Evolutionary conservation across 2,113 vertebrate species (phyloP).

Genomic region (Vulpes lagopus): DNA sequence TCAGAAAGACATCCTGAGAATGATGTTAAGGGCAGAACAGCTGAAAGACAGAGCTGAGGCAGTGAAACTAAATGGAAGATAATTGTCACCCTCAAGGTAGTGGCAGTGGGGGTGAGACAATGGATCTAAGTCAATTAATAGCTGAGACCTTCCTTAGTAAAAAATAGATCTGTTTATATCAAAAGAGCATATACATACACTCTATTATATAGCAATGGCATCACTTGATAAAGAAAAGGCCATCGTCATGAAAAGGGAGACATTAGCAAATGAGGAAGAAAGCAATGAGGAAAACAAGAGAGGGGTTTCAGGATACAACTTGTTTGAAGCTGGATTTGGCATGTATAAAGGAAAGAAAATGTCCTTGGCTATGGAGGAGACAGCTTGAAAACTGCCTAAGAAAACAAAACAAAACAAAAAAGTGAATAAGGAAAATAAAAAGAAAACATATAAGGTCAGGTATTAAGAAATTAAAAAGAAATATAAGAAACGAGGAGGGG

Average conservation of each 20-base stretch:
- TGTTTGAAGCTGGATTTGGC: constrained; percentile 58
- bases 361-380: constrained; percentile 63
- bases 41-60: not conserved
- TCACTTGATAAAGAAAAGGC: not conserved
- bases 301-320: constrained; percentile 18
- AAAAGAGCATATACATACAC: not conserved
- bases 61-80: not conserved
- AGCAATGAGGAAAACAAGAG: not conserved
- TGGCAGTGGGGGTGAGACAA: not conserved
- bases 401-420: constrained; percentile 78
- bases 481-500: not conserved
- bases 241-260: not conserved
- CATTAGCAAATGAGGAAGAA: not conserved
- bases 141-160: not conserved
- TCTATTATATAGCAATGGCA: not conserved
- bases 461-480: constrained; percentile 60
- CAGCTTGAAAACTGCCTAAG: constrained; percentile 66
- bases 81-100: not conserved
- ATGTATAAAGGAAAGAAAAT: constrained; percentile 72
- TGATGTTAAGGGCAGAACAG: not conserved
- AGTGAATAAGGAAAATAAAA: constrained; percentile 53
- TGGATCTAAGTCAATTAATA: not conserved
- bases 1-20: not conserved
- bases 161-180: not conserved
- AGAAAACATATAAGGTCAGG: constrained; percentile 23